Evolutionary conservation across 2,888 invertebrate species (phyloP), one percentile per base, ranked within the genome.

Genomic region (Synergus umbraculus): DNA sequence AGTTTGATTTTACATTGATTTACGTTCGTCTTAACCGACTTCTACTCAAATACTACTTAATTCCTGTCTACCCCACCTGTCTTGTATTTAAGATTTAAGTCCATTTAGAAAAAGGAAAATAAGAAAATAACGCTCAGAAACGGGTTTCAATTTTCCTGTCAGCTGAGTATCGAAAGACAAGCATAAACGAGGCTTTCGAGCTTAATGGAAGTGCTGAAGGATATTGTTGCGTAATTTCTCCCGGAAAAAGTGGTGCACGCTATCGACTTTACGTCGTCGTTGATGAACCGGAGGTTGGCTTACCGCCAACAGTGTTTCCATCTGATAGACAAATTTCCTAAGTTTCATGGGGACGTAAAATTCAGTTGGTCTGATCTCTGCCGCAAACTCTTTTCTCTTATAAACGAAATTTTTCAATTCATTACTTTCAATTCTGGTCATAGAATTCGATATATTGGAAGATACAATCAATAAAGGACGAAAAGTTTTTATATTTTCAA

Each of bases 281-380:
- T 65, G 65, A 73, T 58, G 78, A 58, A 41, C 13, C 12, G 58
- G 66, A 49, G 43, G 66, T 41, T 82, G 82, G 82, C 82, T 76
- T 67, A 44, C 66, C 77, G 80, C 82, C 80, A 78, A 76, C 60
- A 64, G 73, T 78, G 69, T 73, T 78, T 78, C 79, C 76, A 82
- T 82, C 80, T 77, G 80, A 82, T 79, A 80, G 78, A n/a, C 78
- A 77, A 82, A 82, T 54, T 82, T 79, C 78, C 82, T 69, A 76
- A 79, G 82, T 80, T 79, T 78, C 77, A 69, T 78, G 67, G 15
- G 76, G n/a, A 54, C n/a, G n/a, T 5, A 54, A 54, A 54, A n/a
- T 8, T 54, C 54, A 54, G 8, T 54, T 54, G 54, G 54, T n/a
- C 54, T 54, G 8, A 54, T 54, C n/a, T 54, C 8, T 54, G 54